Percentiles rank a stretch among this genome's conserved stretches.
These are phyloP conservation scores for Choristoneura rosaceana DNA, from an alignment of 2,888 invertebrate genomes.

Conservation along the genomic window DNA sequence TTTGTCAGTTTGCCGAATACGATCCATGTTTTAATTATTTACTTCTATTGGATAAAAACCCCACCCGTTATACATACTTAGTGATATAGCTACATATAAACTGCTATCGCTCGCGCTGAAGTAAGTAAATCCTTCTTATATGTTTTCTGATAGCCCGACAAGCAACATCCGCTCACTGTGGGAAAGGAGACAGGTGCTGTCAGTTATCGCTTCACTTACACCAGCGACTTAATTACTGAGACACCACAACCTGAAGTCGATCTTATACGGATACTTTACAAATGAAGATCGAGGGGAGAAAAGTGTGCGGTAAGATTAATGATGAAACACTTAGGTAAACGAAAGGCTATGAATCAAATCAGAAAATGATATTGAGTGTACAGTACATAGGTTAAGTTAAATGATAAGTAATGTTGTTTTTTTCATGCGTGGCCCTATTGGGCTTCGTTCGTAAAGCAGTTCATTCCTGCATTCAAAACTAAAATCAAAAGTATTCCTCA, in stretches of 20 bases:
- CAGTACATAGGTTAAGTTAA: too few species aligned
- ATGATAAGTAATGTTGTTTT: too few species aligned
- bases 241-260: slow-evolving; percentile 38
- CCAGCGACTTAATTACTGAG: slow-evolving; percentile 58
- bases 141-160: slow-evolving; percentile 76
- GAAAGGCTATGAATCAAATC: slow-evolving; percentile 51
- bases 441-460: too few species aligned
- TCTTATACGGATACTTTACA: slow-evolving; percentile 25
- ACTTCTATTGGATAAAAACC: too few species aligned
- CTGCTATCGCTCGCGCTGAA: slow-evolving; percentile 15
- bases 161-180: slow-evolving; percentile 77
- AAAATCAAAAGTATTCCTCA: too few species aligned
- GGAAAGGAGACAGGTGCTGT: slow-evolving; percentile 82
- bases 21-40: too few species aligned
- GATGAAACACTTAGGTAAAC: slow-evolving; percentile 51
- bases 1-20: too few species aligned
- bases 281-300: slow-evolving; percentile 10
- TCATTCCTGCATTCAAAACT: too few species aligned
- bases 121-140: slow-evolving; percentile 51
- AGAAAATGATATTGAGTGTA: neutral
- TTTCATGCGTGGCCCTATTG: too few species aligned
- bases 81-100: neutral
- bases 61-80: too few species aligned
- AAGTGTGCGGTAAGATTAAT: slow-evolving; percentile 43
- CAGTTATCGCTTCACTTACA: slow-evolving; percentile 67